These are phyloP conservation scores for Drosophila sp. DNA, from an alignment of 1,140 invertebrate genomes.

Conservation along the genomic window DNA sequence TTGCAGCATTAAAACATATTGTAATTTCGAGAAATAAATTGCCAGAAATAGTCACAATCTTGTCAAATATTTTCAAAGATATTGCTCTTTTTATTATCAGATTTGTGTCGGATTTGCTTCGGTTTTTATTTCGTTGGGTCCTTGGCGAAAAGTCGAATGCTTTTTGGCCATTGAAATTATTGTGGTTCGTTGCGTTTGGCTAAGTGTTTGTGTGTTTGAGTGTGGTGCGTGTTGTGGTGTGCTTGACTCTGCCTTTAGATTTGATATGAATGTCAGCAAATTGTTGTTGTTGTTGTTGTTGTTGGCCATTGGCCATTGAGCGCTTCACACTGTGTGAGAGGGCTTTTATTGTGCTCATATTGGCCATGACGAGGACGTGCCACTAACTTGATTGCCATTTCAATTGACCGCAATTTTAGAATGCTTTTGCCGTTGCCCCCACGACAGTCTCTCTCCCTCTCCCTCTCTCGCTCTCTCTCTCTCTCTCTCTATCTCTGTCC, in stretches of 20 bases:
- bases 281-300: slow-evolving; percentile 30
- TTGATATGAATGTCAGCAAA: slow-evolving; percentile 69
- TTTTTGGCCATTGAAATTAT: slow-evolving; percentile 52
- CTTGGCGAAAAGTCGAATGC: slow-evolving; percentile 22
- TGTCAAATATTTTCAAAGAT: background rate
- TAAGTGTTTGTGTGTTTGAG: slow-evolving; percentile 39
- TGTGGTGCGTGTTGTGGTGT: slow-evolving; percentile 30
- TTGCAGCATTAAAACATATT: no score
- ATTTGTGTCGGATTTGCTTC: slow-evolving; percentile 23
- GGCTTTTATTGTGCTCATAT: slow-evolving; percentile 56
- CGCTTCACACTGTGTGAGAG: slow-evolving; percentile 27
- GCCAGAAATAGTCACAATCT: background rate
- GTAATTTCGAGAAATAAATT: no score
- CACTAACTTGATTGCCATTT: slow-evolving; percentile 83
- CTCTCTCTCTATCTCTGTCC: background rate
- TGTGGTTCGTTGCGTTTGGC: slow-evolving; percentile 46
- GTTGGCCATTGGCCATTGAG: slow-evolving; percentile 16
- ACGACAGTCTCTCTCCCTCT: background rate
- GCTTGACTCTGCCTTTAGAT: slow-evolving; percentile 14
- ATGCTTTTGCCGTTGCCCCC: slow-evolving; percentile 48
- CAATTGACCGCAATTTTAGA: slow-evolving; percentile 83
- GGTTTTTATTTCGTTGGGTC: slow-evolving; percentile 34
- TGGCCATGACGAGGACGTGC: slow-evolving; percentile 66
- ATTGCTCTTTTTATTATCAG: slow-evolving; percentile 16
- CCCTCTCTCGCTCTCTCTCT: background rate